These are phyloP conservation scores for Lycophotia porphyrea DNA, from an alignment of 2,888 invertebrate genomes.

Conservation along the genomic window DNA sequence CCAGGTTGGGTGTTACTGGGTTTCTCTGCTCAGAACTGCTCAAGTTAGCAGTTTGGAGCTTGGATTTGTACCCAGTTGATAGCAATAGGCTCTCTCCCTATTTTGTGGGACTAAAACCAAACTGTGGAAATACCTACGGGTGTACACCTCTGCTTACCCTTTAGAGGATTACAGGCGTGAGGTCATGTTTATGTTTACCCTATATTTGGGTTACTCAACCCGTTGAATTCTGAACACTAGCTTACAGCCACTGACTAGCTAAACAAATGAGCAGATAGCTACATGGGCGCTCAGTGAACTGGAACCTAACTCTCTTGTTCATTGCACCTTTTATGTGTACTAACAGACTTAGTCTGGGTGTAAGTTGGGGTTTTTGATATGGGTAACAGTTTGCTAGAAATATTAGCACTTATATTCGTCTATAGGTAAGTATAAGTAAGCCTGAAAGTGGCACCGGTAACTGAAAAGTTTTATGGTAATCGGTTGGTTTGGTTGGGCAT, in stretches of 20 bases:
- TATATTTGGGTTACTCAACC: constrained; percentile 18
- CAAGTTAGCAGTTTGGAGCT: background rate
- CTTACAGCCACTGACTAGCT: constrained; percentile 27
- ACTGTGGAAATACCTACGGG: background rate
- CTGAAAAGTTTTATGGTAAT: too few species aligned
- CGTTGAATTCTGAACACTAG: constrained; percentile 20
- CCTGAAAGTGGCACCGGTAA: too few species aligned
- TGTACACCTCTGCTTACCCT: background rate
- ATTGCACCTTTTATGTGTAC: constrained; percentile 50
- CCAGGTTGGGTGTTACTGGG: background rate
- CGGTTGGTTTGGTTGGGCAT: too few species aligned
- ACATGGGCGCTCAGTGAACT: constrained; percentile 47
- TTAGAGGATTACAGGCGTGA: background rate
- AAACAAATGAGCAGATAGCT: constrained; percentile 20
- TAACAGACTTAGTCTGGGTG: constrained; percentile 9
- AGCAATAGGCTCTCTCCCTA: background rate
- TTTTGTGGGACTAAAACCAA: background rate
- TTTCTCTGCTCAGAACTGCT: background rate
- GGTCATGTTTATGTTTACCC: background rate
- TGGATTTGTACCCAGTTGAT: background rate
- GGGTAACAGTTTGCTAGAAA: background rate
- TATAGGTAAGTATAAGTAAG: too few species aligned
- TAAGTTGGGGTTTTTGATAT: background rate
- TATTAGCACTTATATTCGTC: background rate
- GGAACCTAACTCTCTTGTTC: constrained; percentile 46